Percentiles rank a stretch among this genome's conserved stretches.
phyloP scores from a whole-genome alignment of 2,113 vertebrate species.

The Heterochromis multidens region DNA sequence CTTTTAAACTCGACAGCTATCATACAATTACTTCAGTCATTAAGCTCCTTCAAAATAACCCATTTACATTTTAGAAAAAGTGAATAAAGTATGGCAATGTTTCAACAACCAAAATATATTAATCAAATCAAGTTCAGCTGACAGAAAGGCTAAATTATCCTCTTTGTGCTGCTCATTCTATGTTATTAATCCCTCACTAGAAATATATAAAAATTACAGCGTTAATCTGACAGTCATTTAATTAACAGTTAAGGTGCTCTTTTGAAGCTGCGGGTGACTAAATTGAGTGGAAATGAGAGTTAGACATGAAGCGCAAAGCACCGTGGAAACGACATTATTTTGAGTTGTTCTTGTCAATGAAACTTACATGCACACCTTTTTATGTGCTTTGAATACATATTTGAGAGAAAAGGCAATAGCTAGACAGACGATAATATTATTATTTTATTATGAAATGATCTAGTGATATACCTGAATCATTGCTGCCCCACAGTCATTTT shows the following conservation, averaged over 20 bases:
- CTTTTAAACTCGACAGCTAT: neutral
- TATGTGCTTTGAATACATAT: neutral
- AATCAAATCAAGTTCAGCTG: slow-evolving; percentile 61
- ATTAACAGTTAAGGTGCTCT: slow-evolving; percentile 42
- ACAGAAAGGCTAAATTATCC: slow-evolving; percentile 59
- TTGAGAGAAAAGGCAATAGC: neutral
- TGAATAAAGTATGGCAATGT: neutral
- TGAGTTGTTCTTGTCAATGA: neutral
- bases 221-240: slow-evolving; percentile 52
- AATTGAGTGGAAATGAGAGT: neutral
- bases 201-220: slow-evolving; percentile 39
- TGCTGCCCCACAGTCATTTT: neutral
- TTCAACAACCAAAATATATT: slow-evolving; percentile 53
- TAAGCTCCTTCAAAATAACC: neutral
- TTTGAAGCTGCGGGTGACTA: slow-evolving; percentile 11
- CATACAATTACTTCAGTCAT: neutral
- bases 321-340: neutral
- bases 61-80: neutral
- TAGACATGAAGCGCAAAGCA: neutral
- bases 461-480: neutral
- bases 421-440: neutral
- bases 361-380: neutral
- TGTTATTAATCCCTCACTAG: slow-evolving; percentile 59
- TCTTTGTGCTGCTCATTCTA: slow-evolving; percentile 44
- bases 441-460: neutral